Base-by-base conservation (phyloP, 2,888 invertebrate species). In the Suillia variegata region DNA sequence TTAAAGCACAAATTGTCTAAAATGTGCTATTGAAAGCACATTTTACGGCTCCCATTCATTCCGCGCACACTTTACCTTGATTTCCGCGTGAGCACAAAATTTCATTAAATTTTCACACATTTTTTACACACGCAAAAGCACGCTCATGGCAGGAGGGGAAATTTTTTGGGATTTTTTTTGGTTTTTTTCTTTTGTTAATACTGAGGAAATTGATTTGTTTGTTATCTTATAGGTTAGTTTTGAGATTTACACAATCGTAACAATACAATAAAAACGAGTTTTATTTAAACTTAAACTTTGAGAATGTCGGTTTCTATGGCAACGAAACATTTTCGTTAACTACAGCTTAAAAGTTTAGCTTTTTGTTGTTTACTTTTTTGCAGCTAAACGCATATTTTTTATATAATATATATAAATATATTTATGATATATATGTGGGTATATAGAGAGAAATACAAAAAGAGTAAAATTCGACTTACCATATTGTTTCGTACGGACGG, bases 401-500 rank as follows among this genome's bases (percentile, higher is more conserved):
- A 54, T 55, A 55, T 58, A 34, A 18, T 22, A 21, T 6, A 13
- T 49, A 20, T 42, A 55, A n/a, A 38, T 53, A n/a, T n/a, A n/a
- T n/a, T n/a, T n/a, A n/a, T n/a, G n/a, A n/a, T n/a, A n/a, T n/a
- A n/a, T n/a, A 12, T 33, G 21, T 51, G 21, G 31, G 20, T 51
- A 51, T 54, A 26, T 33, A 50, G 24, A 48, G 54, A 22, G 24
- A 15, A 53, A 54, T 47, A 18, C 13, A 33, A 21, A 48, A 38
- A 24, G n/a, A 26, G 18, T 18, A 13, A 56, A 51, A 49, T 31
- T 53, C 42, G 17, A n/a, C 96, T 92, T 93, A 98, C 98, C 95
- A 87, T 96, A 97, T 89, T 95, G 95, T 83, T 96, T 95, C 55
- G 98, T 98, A 84, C 94, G 89, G 72, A 95, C 94, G 68, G 94